Base-by-base conservation (phyloP, 2,888 invertebrate species). In the Galerucella nymphaeae region DNA sequence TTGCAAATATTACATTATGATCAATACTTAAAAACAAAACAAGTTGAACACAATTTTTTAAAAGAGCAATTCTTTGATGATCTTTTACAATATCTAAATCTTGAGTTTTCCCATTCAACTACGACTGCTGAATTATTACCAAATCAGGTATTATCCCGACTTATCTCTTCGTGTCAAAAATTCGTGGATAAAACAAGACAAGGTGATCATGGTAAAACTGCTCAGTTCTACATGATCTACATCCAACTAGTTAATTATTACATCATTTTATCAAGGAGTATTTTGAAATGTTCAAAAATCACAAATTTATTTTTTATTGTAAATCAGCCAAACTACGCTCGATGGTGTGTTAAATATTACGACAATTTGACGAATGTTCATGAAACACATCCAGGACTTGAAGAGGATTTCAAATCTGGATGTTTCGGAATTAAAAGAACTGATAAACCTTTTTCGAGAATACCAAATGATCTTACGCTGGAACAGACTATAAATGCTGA, bases 171-270 rank as follows among this genome's bases (percentile, higher is more conserved):
- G 6, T 74, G 72, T 68, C 6, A 74, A 62, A 65, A 69, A 62
- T 79, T 69, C 42, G 75, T 38, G 50, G 45, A 66, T 48, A 59
- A 77, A 65, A 80, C 79, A 53, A 23, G 75, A 16, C n/a, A 75
- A 65, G 83, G 82, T n/a, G 64, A 77, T 14, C 78, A 81, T 66
- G 83, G 83, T 11, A 80, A 81, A 77, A 84, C 84, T 8, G 74
- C 82, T 18, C 82, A 84, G 71, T 81, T 79, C 73, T 83, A 80
- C 66, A 77, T 80, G 66, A 78, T 75, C 13, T 81, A 82, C 70
- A 75, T 81, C 8, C 53, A 53, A 23, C 53, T 41, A 23, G 41
- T 59, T 13, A 30, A 23, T 30, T 38, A 59, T 38, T 59, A 59
- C n/a, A n/a, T 30, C 13, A 13, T 38, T n/a, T 38, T 59, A 10